Base-by-base conservation (phyloP, 2,113 vertebrate species). In the Saguinus imperator region DNA sequence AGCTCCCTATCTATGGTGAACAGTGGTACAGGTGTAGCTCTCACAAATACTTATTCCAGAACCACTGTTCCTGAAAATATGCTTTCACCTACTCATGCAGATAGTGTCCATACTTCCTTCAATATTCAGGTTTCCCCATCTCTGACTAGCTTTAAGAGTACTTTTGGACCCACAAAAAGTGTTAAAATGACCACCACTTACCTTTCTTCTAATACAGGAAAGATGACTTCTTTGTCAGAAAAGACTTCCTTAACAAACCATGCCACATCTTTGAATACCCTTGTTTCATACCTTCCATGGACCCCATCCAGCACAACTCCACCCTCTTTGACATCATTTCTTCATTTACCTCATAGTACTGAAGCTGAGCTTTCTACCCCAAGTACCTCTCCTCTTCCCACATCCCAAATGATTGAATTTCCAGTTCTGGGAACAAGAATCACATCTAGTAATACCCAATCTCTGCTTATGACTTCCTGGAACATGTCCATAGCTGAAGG, bases 221-320 rank as follows among this genome's bases (percentile, higher is more conserved):
- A 96, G 66, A 82, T 18, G 35, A 92, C 32, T 95, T 95, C 95
- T 57, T 91, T 48, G 18, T 87, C 87, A 95, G 89, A 95, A 81
- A 93, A 89, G 77, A 89, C 40, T 90, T 95, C 82, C 50, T 73
- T 89, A 70, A 72, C 35, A 66, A 94, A 80, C n/a, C 73, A 92
- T 40, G 17, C 3, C 27, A 61, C 66, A 35, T 79, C 72, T 82
- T 12, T 27, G n/a, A 87, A 72, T 61, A 80, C 11, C 32, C 12
- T 92, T 93, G 43, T 85, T 96, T 95, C 81, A 5, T 73, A 85
- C 4, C 45, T n/a, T 87, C 35, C 72, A 45, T 4, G 52, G 90
- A 82, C 52, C 11, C 50, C 55, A 82, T 35, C 81, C 6, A 88
- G 83, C 43, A 6, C 37, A 94, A 83, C 50, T 68, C 68, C 48